A percentile compares a stretch with the other conserved stretches of the same genome.
Evolutionary conservation across 2,888 invertebrate genomes (phyloP).

Genomic region (Epistrophella euchroma): DNA sequence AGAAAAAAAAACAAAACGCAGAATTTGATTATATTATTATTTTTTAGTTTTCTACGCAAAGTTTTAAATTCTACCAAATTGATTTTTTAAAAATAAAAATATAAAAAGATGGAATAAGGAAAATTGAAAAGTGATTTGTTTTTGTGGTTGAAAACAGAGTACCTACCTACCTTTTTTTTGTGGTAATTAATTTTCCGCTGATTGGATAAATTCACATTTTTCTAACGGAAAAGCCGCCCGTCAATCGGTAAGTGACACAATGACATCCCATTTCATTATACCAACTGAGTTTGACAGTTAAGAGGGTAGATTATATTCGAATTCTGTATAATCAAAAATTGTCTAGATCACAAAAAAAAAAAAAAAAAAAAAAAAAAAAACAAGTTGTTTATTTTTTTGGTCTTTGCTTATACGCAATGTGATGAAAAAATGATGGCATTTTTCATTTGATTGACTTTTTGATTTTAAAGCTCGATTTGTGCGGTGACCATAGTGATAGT

Average conservation of each 20-base stretch:
- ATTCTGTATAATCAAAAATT: neutral
- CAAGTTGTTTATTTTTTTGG: neutral
- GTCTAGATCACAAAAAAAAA: slow-evolving; percentile 7
- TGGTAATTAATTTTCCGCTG: neutral
- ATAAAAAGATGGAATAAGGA: neutral
- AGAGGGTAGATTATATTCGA: slow-evolving; percentile 2
- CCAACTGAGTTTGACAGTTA: slow-evolving; percentile 14
- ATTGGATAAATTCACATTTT: slow-evolving; percentile 26
- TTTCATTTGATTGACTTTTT: slow-evolving; percentile 11
- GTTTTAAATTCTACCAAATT: neutral
- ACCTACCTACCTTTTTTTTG: neutral
- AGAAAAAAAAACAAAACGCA: neutral
- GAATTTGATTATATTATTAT: neutral
- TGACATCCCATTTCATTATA: slow-evolving; percentile 14
- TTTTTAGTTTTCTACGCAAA: neutral
- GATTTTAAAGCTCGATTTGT: neutral
- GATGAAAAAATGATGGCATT: neutral
- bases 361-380: slow-evolving; percentile 20
- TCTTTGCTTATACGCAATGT: neutral
- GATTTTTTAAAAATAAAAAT: neutral
- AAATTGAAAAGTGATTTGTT: slow-evolving; percentile 11
- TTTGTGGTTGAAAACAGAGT: slow-evolving; percentile 3
- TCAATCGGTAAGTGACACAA: slow-evolving; percentile 37
- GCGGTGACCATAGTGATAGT: neutral
- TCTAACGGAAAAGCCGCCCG: neutral